A percentile compares a stretch with the other conserved stretches of the same genome.
phyloP scores from a whole-genome alignment of 2,113 vertebrate genomes.

The Myanophis thanlyinensis region DNA sequence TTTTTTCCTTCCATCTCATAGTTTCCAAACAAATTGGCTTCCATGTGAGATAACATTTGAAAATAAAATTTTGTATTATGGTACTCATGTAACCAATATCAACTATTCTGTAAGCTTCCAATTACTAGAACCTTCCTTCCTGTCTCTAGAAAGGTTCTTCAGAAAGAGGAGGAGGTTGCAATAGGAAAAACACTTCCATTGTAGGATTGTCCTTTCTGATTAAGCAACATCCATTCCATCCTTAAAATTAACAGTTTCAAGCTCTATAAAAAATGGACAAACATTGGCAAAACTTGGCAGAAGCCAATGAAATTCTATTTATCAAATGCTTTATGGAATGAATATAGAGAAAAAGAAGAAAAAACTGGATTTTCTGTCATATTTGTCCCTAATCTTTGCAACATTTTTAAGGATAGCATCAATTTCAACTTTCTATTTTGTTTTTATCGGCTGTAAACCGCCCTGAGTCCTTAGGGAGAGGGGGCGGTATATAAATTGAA shows the following conservation, averaged over 20 bases:
- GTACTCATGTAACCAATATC: no score
- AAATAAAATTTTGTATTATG: no score
- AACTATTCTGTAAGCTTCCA: not conserved
- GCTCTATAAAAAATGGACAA: conserved; percentile 1
- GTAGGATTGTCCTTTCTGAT: not conserved
- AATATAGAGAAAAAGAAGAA: not conserved
- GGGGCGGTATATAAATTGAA: no score
- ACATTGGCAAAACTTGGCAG: not conserved
- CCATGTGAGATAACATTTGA: not conserved
- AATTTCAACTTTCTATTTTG: no score
- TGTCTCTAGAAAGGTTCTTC: not conserved
- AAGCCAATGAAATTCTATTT: not conserved
- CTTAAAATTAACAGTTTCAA: not conserved
- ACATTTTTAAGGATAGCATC: not conserved
- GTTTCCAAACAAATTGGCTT: not conserved
- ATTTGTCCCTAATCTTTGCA: not conserved
- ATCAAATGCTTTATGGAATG: not conserved
- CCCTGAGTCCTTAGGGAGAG: no score
- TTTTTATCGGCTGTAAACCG: no score
- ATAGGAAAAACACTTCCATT: not conserved
- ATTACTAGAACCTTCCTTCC: not conserved
- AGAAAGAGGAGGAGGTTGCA: not conserved
- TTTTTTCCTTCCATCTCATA: not conserved
- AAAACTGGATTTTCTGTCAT: not conserved
- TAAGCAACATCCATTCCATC: not conserved